Base-by-base conservation (phyloP, 2,888 invertebrate genomes). In the Ptychoptera albimana region DNA sequence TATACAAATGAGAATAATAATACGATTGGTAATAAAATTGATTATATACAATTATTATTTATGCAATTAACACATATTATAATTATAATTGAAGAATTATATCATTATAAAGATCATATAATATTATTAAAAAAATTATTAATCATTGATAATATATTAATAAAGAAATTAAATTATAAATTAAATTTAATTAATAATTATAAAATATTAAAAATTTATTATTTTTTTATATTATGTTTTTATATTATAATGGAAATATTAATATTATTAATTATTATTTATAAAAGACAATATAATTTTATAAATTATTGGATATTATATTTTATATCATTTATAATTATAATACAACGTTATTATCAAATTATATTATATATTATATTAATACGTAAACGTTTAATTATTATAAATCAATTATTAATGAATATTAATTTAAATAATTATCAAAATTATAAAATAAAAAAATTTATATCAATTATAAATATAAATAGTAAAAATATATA, bases 271-370 rank as follows among this genome's bases (percentile, higher is more conserved):
- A 16, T 39, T 16, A 35, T 41, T 1, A 32, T 47, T 1, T 34
- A 42, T 8, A 44, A 35, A 32, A 14, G 11, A 11, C 14, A 39
- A 15, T 38, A 30, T 11, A 13, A 34, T 8, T 36, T 34, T 13
- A 12, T 46, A 8, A 12, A 53, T 9, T 59, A 54, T 37, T 61
- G 60, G 58, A 34, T 60, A 11, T 48, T 53, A 39, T 60, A 62
- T 46, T 44, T 59, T 32, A 8, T 60, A 43, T 59, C 62, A 0
- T 45, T 58, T 29, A 15, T 57, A 1, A 51, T 58, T 8, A 58
- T 57, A 36, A 57, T 57, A 2, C 3, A 60, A 37, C 52, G 60
- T 13, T 63, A 63, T 45, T 59, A 58, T 48, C 65, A 64, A 52
- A 57, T 59, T 38, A 56, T 56, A n/a, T 50, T 53, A 2, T 45